Evolutionary conservation across 2,888 invertebrate genomes (phyloP), one percentile per base, ranked within the genome.

Genomic region (Synergus umbraculus): DNA sequence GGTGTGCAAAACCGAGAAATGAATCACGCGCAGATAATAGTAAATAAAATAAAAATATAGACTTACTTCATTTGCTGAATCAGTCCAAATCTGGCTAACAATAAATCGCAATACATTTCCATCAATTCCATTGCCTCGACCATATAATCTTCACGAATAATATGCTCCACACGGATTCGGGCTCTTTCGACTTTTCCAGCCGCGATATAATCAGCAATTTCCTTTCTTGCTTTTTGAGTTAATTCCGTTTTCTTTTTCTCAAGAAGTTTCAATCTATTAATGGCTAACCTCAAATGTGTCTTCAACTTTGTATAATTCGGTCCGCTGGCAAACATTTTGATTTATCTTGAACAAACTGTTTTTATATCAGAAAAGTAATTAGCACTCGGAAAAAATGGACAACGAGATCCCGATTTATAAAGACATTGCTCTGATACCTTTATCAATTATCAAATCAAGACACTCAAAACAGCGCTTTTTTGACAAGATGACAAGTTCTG

Each of bases 71-170:
- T 98, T 93, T 98, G 98, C 64, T 98, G 98, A 78, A 99, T 96
- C 12, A 99, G 94, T 0, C 99, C 99, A 93, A 99, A 99, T 88
- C 99, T 94, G 0, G 99, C 99, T 78, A 99, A 92, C 66, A 99
- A 92, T 77, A 99, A 93, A 93, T 99, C 99, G 93, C 99, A 99
- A 91, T 98, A 99, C 98, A 99, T 99, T 93, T 99, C 99, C 0
- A 99, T 95, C 81, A 99, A 95, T 93, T 99, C 99, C 97, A 99
- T 98, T 0, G 99, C 99, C 93, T 99, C 99, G 4, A 99, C 99
- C 93, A 99, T 94, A 92, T 99, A 99, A 93, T 99, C 99, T 93
- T 99, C 99, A 67, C 99, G 94, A 80, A 99, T 98, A 80, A 99
- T 99, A 88, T 99, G 98, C 93, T 99, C 99, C 12, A 99, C 99